Conservation (phyloP, 2,888 invertebrate species). For the Acanthococcus lagerstroemiae region DNA sequence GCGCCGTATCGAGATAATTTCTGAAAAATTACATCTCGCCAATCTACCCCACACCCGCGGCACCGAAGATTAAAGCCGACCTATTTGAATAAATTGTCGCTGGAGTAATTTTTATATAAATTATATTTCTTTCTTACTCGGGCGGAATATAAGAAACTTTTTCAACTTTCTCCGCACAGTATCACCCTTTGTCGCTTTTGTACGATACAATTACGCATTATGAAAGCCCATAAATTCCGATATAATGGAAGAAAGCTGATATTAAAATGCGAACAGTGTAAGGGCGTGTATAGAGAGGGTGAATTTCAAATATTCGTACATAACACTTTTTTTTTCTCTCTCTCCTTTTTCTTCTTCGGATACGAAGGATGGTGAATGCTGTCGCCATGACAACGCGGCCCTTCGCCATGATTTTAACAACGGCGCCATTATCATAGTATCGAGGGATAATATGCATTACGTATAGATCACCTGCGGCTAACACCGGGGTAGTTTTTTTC, state of each 20-base stretch:
- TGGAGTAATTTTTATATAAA: neutral
- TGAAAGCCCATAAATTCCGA: neutral
- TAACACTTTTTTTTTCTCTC: too few species aligned
- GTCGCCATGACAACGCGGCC: constrained; percentile 23
- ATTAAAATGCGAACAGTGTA: neutral
- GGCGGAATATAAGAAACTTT: too few species aligned
- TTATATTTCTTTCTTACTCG: too few species aligned
- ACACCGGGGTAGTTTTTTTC: constrained; percentile 10
- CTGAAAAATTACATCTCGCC: too few species aligned
- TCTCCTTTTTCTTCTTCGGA: neutral
- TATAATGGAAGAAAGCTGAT: neutral
- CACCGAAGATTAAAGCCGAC: too few species aligned
- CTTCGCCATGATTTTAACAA: constrained; percentile 30
- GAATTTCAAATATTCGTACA: neutral
- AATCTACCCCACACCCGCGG: too few species aligned
- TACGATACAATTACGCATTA: neutral
- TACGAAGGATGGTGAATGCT: constrained; percentile 21
- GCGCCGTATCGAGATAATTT: too few species aligned
- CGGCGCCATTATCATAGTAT: constrained; percentile 29
- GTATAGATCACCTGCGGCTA: constrained; percentile 30
- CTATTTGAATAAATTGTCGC: neutral
- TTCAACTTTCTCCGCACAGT: too few species aligned
- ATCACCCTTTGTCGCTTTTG: too few species aligned
- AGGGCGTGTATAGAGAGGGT: neutral
- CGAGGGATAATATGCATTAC: constrained; percentile 25